These are phyloP conservation scores for Ceratoteleas bidentatus DNA, from an alignment of 1,140 invertebrate species.

Conservation along the genomic window DNA sequence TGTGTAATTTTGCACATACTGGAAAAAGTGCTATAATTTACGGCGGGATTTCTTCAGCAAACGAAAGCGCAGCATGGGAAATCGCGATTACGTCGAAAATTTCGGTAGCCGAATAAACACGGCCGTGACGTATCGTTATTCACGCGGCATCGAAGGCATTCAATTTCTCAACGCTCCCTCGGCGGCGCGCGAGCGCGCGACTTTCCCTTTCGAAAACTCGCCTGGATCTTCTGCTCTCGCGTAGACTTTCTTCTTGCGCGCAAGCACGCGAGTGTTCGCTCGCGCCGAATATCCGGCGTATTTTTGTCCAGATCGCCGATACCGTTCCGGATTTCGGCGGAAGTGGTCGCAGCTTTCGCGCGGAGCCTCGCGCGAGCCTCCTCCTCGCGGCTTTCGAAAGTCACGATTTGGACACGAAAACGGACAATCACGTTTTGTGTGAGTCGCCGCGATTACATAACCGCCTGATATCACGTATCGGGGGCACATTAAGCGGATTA, in stretches of 20 bases:
- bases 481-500: constrained; percentile 12
- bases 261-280: not conserved
- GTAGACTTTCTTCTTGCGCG: constrained; percentile 49
- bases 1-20: too few species aligned
- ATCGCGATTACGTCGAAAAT: constrained; percentile 39
- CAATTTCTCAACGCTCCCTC: constrained; percentile 47
- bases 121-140: constrained; percentile 41
- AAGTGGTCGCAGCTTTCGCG: constrained; percentile 47
- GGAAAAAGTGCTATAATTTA: too few species aligned
- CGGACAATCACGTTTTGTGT: constrained; percentile 42
- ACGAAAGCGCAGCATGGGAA: constrained; percentile 11
- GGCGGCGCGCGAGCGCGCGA: constrained; percentile 32
- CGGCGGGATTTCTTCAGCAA: not conserved
- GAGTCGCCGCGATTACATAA: constrained; percentile 10
- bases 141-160: constrained; percentile 37
- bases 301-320: constrained; percentile 48
- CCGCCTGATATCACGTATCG: constrained; percentile 7
- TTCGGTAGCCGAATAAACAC: constrained; percentile 34
- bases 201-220: constrained; percentile 61
- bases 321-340: constrained; percentile 38
- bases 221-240: constrained; percentile 42
- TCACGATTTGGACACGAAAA: constrained; percentile 41
- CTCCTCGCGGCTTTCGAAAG: constrained; percentile 48
- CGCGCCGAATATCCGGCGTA: constrained; percentile 41
- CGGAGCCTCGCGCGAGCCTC: constrained; percentile 35